phyloP scores from a whole-genome alignment of 2,797 vertebrate genomes.

The Hippopotamyrus pictus region DNA sequence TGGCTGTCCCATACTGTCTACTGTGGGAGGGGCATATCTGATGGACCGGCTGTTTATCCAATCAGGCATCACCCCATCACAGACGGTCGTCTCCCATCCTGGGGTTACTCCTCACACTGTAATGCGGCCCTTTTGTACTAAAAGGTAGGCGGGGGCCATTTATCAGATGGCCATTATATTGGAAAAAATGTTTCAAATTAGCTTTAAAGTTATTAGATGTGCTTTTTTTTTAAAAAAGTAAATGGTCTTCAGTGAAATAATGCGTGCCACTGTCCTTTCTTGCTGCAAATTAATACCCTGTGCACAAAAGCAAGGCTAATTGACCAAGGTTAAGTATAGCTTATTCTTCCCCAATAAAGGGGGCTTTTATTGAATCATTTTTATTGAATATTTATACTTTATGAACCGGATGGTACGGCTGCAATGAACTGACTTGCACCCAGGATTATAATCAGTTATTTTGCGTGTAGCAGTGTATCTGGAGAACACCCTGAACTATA shows the following conservation, averaged over 20 bases:
- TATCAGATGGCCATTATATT: constrained; percentile 4
- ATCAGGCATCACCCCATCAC: background rate
- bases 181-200: constrained; percentile 1
- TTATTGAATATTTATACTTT: background rate
- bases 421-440: background rate
- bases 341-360: background rate
- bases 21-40: background rate
- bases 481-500: background rate
- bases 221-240: background rate
- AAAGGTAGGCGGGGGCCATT: background rate
- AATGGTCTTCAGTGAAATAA: background rate
- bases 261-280: background rate
- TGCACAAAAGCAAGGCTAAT: background rate
- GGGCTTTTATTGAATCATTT: background rate
- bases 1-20: background rate
- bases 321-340: constrained; percentile 5
- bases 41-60: background rate
- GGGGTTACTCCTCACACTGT: background rate
- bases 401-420: background rate
- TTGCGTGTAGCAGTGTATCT: background rate
- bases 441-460: background rate
- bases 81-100: background rate
- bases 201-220: constrained; percentile 8
- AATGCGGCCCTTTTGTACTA: background rate
- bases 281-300: constrained; percentile 6